A percentile compares a stretch with the other conserved stretches of the same genome.
phyloP scores from a whole-genome alignment of 2,888 invertebrate genomes.

The Perithous albicinctus region DNA sequence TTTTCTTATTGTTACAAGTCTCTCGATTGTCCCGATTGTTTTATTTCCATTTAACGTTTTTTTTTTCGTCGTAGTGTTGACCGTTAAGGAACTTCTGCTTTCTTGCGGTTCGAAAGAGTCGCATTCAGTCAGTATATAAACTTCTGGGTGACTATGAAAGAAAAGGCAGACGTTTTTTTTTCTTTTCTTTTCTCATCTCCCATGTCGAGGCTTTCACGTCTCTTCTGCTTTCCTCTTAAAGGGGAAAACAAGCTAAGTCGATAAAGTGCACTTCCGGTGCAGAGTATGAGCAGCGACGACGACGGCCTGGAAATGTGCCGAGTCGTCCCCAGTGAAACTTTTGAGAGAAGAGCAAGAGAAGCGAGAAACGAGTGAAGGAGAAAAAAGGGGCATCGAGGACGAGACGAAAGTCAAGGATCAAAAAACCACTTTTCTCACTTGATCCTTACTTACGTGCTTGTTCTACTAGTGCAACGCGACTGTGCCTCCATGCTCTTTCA shows the following conservation, averaged over 20 bases:
- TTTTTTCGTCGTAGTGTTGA: not conserved
- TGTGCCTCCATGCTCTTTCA: slow-evolving; percentile 8
- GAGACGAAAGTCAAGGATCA: slow-evolving; percentile 54
- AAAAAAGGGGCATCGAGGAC: not conserved
- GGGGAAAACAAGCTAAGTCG: slow-evolving; percentile 65
- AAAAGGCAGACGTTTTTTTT: slow-evolving; percentile 21
- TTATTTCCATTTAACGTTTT: not conserved
- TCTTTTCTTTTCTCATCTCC: slow-evolving; percentile 19
- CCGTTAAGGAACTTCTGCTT: not conserved
- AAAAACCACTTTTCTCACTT: slow-evolving; percentile 63
- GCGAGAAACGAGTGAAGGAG: not conserved
- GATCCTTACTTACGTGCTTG: slow-evolving; percentile 43
- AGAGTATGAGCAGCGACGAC: slow-evolving; percentile 37
- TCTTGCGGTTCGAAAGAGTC: not conserved
- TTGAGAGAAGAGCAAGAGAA: slow-evolving; percentile 18
- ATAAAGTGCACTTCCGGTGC: slow-evolving; percentile 62
- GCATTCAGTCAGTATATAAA: not conserved
- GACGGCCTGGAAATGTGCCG: slow-evolving; percentile 42
- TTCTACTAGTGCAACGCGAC: slow-evolving; percentile 14
- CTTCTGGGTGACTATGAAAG: slow-evolving; percentile 22
- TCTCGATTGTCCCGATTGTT: not conserved
- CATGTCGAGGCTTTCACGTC: slow-evolving; percentile 43
- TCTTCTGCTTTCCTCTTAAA: slow-evolving; percentile 55
- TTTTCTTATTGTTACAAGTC: not conserved
- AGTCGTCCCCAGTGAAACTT: slow-evolving; percentile 53